A percentile compares a stretch with the other conserved stretches of the same genome.
Conservation (phyloP, 1,140 invertebrate genomes). For the Euglossa dilemma region DNA sequence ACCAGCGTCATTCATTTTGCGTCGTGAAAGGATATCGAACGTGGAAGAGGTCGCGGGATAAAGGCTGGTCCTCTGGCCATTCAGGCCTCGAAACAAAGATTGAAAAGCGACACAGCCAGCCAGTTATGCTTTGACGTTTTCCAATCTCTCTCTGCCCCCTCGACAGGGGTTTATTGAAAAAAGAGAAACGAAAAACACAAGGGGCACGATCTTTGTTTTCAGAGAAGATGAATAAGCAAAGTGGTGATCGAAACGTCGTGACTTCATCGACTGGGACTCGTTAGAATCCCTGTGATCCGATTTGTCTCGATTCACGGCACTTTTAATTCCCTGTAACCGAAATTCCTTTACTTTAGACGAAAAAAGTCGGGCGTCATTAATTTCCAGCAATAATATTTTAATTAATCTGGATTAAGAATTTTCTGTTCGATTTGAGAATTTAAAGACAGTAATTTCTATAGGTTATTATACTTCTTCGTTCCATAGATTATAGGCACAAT, state of each 20-base stretch:
- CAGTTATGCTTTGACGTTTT: conserved; percentile 46
- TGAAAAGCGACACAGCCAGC: conserved; percentile 31
- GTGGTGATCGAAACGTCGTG: neutral
- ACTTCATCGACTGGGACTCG: neutral
- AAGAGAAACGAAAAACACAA: neutral
- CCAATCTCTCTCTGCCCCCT: conserved; percentile 24
- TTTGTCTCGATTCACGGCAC: neutral
- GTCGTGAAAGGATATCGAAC: conserved; percentile 35
- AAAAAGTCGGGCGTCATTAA: no score
- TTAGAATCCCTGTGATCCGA: neutral
- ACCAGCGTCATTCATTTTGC: conserved; percentile 21
- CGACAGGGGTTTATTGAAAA: conserved; percentile 6
- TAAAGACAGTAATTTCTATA: no score
- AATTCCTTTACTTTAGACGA: no score
- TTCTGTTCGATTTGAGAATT: no score
- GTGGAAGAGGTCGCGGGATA: conserved; percentile 18
- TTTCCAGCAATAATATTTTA: no score
- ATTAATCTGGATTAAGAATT: no score
- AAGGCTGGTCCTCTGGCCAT: conserved; percentile 24
- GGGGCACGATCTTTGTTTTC: neutral
- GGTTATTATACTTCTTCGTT: no score
- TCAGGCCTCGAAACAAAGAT: conserved; percentile 39
- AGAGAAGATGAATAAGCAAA: neutral
- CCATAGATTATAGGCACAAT: no score
- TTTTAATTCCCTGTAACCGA: no score